These are phyloP conservation scores for Cercocebus atys DNA, from an alignment of 2,113 vertebrate genomes.

Conservation along the genomic window DNA sequence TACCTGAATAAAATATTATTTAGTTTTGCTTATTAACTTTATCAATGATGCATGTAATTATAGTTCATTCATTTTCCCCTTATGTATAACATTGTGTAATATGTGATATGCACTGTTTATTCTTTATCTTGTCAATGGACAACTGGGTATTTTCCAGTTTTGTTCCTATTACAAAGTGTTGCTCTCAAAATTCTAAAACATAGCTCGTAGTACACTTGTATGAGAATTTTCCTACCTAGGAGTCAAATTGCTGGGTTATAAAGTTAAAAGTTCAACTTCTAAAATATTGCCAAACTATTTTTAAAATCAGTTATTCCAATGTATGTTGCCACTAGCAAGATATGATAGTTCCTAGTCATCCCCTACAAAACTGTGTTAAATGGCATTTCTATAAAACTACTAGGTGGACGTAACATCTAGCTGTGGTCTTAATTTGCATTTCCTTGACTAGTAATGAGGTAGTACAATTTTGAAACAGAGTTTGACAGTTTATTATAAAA, in stretches of 20 bases:
- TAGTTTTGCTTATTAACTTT: conserved; percentile 46
- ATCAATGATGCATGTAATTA: conserved; percentile 47
- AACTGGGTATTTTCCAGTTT: not conserved
- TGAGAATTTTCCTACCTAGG: not conserved
- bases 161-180: conserved; percentile 2
- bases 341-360: not conserved
- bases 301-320: conserved; percentile 7
- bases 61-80: conserved; percentile 25
- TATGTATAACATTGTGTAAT: not conserved
- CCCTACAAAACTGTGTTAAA: not conserved
- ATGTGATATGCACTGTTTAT: conserved; percentile 19
- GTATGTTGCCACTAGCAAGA: not conserved
- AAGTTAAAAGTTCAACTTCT: conserved; percentile 19
- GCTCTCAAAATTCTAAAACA: not conserved
- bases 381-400: conserved; percentile 21
- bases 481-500: conserved; percentile 34
- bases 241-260: not conserved
- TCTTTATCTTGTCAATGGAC: conserved; percentile 13
- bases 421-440: not conserved
- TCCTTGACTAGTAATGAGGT: conserved; percentile 30
- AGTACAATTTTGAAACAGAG: conserved; percentile 20
- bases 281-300: conserved; percentile 27
- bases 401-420: not conserved
- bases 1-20: not conserved
- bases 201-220: not conserved